Evolutionary conservation across 2,888 invertebrate species (phyloP).

Genomic region (Nebria salina): DNA sequence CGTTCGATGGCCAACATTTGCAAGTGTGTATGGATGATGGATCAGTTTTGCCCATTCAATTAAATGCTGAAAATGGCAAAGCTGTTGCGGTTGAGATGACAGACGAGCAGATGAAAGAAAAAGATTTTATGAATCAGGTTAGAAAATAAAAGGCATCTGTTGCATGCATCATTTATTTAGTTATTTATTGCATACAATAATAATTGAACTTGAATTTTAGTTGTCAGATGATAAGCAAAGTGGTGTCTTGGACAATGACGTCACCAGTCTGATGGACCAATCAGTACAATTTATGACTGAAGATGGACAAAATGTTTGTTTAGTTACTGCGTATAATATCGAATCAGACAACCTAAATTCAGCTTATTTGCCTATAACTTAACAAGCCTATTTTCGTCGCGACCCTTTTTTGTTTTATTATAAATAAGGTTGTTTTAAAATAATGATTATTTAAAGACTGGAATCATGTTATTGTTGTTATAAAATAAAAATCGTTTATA

Average conservation of each 20-base stretch:
- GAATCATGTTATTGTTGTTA: background rate
- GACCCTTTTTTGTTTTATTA: too few relatives aligned
- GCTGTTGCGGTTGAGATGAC: conserved; percentile 50
- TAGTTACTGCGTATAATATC: conserved; percentile 69
- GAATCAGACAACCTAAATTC: conserved; percentile 60
- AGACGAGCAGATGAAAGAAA: conserved; percentile 21
- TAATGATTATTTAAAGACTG: conserved; percentile 7
- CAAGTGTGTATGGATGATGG: conserved; percentile 63
- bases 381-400: conserved; percentile 43
- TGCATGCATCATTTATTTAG: too few relatives aligned
- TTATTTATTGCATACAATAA: too few relatives aligned
- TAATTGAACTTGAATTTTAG: conserved; percentile 16
- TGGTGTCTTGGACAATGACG: conserved; percentile 55
- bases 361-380: conserved; percentile 62
- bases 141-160: too few relatives aligned
- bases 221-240: conserved; percentile 54
- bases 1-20: conserved; percentile 65
- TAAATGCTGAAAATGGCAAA: conserved; percentile 55
- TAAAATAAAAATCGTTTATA: background rate
- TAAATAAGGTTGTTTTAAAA: too few relatives aligned
- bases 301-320: conserved; percentile 68
- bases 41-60: conserved; percentile 60
- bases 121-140: conserved; percentile 9
- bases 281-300: conserved; percentile 66
- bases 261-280: conserved; percentile 50